Evolutionary conservation across 2,797 vertebrate species (phyloP), one percentile per base, ranked within the genome.

Genomic region (Anguilla anguilla): DNA sequence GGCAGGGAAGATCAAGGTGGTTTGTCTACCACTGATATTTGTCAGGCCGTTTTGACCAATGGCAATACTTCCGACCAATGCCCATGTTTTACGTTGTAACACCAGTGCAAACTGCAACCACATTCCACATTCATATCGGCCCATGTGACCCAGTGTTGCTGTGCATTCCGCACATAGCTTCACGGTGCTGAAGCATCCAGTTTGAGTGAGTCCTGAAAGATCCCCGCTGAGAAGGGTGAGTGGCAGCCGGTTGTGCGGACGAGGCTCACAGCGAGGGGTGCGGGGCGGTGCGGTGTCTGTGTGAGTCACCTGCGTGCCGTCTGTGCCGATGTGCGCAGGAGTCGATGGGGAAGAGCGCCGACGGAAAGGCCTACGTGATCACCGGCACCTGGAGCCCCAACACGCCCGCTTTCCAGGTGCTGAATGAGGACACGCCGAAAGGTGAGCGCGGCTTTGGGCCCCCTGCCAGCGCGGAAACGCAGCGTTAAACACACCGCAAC

Each of bases 391-490:
- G 99, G 99, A 97, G 98, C 91, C 98, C 99, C 35, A 99, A 98
- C 89, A 95, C 93, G 64, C 93, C 97, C 0, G 96, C 95, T 86
- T 99, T 99, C 94, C 94, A 98, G 61, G 94, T 93, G 0, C 97
- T 99, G 89, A 99, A 99, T 88, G 98, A 99, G 92, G 99, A 99
- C 95, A 98, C 98, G 0, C 97, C 98, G n/a, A 99, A 99, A 97
- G 99, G 99, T 99, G 93, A 92, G 91, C 43, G 6, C 64, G 13
- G 1, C 1, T 10, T 4, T 22, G 13, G 72, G 6, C 72, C 72
- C 6, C 25, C 31, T 35, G 31, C 9, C 15, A 10, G 31, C 31
- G 10, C 15, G 39, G 39, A 39, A 15, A 15, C 15, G 35, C 72
- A 17, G 13, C 35, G 25, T 3, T 35, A 39, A 46, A 39, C 28